Percentiles rank a stretch among this genome's conserved stretches.
Conservation (phyloP, 2,797 vertebrate genomes). For the Cossypha dichroa region DNA sequence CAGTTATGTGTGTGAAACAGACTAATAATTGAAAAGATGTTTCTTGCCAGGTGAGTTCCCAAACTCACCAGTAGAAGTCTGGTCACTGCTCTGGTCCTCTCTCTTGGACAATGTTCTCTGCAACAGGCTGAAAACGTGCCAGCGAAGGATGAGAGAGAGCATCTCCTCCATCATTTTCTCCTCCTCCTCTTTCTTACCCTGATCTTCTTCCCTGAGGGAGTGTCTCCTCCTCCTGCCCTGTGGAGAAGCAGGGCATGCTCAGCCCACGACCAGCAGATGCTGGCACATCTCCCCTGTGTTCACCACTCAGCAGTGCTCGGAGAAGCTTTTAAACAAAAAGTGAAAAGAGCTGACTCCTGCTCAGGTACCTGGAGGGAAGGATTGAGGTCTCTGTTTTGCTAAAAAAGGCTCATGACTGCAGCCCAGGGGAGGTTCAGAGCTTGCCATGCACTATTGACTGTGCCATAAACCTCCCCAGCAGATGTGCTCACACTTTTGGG, state of each 20-base stretch:
- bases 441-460: not conserved
- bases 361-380: not conserved
- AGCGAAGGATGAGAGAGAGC: not conserved
- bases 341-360: not conserved
- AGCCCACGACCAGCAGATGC: not conserved
- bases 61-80: not conserved
- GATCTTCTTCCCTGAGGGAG: not conserved
- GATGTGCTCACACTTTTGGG: not conserved
- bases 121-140: not conserved
- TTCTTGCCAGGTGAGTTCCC: not conserved
- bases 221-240: not conserved
- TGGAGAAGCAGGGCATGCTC: not conserved
- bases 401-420: fast-evolving
- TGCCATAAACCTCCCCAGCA: not conserved
- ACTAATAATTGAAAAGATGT: not conserved
- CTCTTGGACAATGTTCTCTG: not conserved
- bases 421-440: not conserved
- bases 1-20: no score
- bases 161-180: not conserved
- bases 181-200: not conserved
- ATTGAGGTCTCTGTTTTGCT: not conserved
- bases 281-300: not conserved
- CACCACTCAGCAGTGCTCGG: not conserved
- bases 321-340: not conserved
- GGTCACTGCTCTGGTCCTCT: not conserved